These are phyloP conservation scores for Gulo gulo DNA, from an alignment of 2,113 vertebrate species.

Conservation along the genomic window DNA sequence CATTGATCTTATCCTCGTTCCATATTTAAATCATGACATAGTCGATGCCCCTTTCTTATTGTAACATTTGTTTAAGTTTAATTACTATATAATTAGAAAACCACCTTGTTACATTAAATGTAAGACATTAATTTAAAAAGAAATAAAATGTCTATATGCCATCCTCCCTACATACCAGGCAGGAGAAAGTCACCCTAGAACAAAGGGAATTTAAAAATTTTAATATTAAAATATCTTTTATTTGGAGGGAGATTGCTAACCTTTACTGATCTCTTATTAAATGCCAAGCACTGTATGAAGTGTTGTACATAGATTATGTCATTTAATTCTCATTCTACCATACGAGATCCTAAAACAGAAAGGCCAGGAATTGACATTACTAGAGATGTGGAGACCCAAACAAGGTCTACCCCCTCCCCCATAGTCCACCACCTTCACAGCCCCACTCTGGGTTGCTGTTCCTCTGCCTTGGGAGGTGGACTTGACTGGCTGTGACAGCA, in stretches of 20 bases:
- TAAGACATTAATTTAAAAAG: slow-evolving; percentile 44
- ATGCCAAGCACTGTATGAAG: neutral
- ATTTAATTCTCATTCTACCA: neutral
- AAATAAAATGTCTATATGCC: slow-evolving; percentile 33
- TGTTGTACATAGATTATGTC: neutral
- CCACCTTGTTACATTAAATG: slow-evolving; percentile 34
- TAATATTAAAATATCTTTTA: neutral
- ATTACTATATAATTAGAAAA: slow-evolving; percentile 61
- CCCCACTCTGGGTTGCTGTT: neutral
- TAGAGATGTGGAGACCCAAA: neutral
- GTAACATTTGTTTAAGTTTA: slow-evolving; percentile 62
- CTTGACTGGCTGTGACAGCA: neutral
- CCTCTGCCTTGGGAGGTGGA: neutral
- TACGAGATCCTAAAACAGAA: neutral
- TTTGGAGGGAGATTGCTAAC: neutral
- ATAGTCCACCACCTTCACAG: neutral
- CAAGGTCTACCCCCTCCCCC: neutral
- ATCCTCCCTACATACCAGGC: slow-evolving; percentile 31
- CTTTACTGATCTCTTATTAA: slow-evolving; percentile 15
- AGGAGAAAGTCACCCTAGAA: neutral
- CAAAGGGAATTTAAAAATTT: neutral
- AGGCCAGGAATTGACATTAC: neutral
- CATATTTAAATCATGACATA: slow-evolving; percentile 32
- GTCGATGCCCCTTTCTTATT: neutral
- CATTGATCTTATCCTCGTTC: neutral